These are phyloP conservation scores for Scaeva pyrastri DNA, from an alignment of 2,888 invertebrate species.

Conservation along the genomic window DNA sequence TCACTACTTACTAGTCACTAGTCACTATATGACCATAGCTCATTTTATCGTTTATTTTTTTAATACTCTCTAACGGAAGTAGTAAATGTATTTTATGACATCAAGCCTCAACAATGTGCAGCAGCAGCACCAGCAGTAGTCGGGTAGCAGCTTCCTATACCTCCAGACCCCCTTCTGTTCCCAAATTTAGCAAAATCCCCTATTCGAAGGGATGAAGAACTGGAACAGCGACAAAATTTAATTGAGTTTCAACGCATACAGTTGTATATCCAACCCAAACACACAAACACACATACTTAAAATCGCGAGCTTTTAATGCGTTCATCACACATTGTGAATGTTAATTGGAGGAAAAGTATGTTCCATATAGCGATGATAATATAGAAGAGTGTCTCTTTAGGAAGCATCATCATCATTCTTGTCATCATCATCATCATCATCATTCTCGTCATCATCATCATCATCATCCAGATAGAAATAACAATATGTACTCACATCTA, in stretches of 20 bases:
- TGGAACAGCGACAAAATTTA: conserved; percentile 71
- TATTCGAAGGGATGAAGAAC: conserved; percentile 21
- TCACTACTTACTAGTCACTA: too few relatives aligned
- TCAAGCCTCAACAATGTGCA: conserved; percentile 62
- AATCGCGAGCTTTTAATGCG: conserved; percentile 38
- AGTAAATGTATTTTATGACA: conserved; percentile 73
- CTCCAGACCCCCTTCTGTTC: background rate
- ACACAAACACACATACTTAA: background rate
- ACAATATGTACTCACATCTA: background rate
- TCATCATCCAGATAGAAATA: background rate
- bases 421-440: background rate
- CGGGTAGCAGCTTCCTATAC: conserved; percentile 13
- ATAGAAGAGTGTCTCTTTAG: background rate
- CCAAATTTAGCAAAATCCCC: background rate
- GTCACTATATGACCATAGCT: conserved; percentile 40
- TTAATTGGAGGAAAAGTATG: conserved; percentile 63
- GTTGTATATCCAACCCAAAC: background rate
- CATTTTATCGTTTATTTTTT: conserved; percentile 20
- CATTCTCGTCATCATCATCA: background rate
- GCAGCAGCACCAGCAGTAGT: conserved; percentile 9
- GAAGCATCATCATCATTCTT: conserved; percentile 26
- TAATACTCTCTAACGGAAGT: conserved; percentile 65
- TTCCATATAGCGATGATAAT: background rate
- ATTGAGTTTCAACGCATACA: conserved; percentile 54
- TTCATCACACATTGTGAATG: conserved; percentile 55